Evolutionary conservation across 2,888 invertebrate species (phyloP), one percentile per base, ranked within the genome.

Genomic region (Mesorhabditis sp.): DNA sequence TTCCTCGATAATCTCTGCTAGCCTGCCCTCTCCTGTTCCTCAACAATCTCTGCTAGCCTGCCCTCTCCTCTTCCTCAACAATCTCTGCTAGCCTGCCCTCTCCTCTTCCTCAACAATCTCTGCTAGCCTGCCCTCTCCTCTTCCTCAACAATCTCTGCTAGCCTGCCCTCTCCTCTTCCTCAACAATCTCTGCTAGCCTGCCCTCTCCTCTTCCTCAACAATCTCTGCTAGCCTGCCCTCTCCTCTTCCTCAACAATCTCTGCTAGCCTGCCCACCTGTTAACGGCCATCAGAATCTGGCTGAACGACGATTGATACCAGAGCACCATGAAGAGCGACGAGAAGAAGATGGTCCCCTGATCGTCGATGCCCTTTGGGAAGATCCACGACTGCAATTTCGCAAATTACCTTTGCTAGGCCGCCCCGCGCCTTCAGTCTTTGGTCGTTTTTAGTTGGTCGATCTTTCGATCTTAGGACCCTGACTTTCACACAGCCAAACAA

Each of bases 281-380:
- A 10, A 76, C 67, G 13, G 76, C 75, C 68, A 77, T 74, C 41
- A 78, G 68, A 28, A 75, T 78, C 62, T 76, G 75, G 5, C 76
- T 73, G 45, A 78, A 67, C 10, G 74, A 74, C 4, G 72, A 72
- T 64, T 74, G 67, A 64, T 78, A 78, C 78, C 78, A 78, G 66
- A 72, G 72, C 69, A 72, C 73, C 72, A 78, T 74, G 71, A 78
- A 78, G 1, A 70, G 70, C 7, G 71, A 72, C 0, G 74, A 74
- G 5, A 77, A 66, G 58, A 75, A 67, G 61, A 73, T 69, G 1
- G 71, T 62, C 6, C 15, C 41, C 4, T 10, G 13, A n/a, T 58
- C 65, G 5, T 65, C 62, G 5, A 67, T 62, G 5, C 73, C 74
- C 7, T 70, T 71, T 0, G 70, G 65, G 63, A 74, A 69, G 5